Conservation (phyloP, 2,888 invertebrate species). For the Rhimphoctona megacephalus region DNA sequence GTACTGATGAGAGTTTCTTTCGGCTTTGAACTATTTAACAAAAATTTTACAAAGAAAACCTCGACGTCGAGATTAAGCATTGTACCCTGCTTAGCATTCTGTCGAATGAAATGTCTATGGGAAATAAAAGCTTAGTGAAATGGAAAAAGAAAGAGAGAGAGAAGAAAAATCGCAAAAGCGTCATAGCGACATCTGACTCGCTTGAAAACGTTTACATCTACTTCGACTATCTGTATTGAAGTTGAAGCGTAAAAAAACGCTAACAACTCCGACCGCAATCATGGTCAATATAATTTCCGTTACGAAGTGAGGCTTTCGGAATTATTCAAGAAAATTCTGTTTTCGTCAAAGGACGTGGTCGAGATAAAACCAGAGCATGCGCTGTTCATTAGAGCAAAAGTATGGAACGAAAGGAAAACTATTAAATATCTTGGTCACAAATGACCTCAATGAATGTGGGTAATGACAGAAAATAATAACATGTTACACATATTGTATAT, state of each 20-base stretch:
- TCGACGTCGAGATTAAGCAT: constrained; percentile 14
- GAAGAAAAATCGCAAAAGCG: constrained; percentile 21
- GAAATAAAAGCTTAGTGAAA: constrained; percentile 1
- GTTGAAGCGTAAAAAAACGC: neutral
- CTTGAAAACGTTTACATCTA: constrained; percentile 20
- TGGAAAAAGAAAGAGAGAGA: neutral
- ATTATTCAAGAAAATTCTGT: constrained; percentile 43
- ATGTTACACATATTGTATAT: constrained; percentile 8
- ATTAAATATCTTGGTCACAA: constrained; percentile 36
- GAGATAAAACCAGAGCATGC: neutral
- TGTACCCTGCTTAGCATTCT: constrained; percentile 33
- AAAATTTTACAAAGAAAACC: constrained; percentile 38
- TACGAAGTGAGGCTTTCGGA: constrained; percentile 11
- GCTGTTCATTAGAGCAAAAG: constrained; percentile 12
- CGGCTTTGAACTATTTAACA: constrained; percentile 28
- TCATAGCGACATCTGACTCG: neutral
- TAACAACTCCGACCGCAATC: neutral
- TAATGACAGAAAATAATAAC: constrained; percentile 56
- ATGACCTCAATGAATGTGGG: constrained; percentile 13
- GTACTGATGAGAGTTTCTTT: constrained; percentile 19
- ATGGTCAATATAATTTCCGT: neutral
- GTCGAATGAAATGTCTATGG: constrained; percentile 28
- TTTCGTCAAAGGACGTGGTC: constrained; percentile 31
- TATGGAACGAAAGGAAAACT: constrained; percentile 26
- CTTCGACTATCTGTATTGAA: constrained; percentile 7